phyloP scores from a whole-genome alignment of 92 coral and sea anemone species.

The Hydrozoanthus gracilis region DNA sequence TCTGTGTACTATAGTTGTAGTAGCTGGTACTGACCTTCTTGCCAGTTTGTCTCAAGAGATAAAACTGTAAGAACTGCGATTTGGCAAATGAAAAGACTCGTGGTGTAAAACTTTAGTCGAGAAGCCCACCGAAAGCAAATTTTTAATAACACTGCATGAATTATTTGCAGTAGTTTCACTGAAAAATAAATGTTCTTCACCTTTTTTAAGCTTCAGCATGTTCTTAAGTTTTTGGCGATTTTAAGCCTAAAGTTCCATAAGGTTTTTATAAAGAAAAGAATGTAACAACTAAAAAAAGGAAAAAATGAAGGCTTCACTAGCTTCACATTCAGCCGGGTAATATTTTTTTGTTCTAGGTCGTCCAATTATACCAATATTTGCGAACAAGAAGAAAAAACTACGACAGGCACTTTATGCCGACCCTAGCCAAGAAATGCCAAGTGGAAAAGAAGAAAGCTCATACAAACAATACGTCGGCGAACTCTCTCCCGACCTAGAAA shows the following conservation, averaged over 20 bases:
- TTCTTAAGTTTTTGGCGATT: too few species aligned
- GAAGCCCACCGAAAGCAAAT: neutral
- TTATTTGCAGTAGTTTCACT: too few species aligned
- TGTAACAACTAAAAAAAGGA: neutral
- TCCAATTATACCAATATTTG: slow-evolving; percentile 81
- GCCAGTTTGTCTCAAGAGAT: too few species aligned
- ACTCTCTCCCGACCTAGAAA: slow-evolving; percentile 11
- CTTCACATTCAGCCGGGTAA: neutral
- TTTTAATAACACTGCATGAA: neutral
- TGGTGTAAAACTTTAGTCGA: too few species aligned
- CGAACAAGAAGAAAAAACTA: slow-evolving; percentile 80
- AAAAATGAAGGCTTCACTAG: neutral
- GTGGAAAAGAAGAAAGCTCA: slow-evolving; percentile 11
- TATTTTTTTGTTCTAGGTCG: slow-evolving; percentile 26
- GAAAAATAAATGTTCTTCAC: too few species aligned
- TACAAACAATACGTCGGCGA: neutral
- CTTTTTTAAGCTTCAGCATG: too few species aligned
- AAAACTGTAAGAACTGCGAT: too few species aligned
- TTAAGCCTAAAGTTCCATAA: too few species aligned
- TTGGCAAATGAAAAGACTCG: too few species aligned
- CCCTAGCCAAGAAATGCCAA: slow-evolving; percentile 57
- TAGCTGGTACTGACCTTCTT: too few species aligned
- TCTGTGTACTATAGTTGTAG: too few species aligned
- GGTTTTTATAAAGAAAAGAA: too few species aligned
- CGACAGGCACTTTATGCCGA: slow-evolving; percentile 87